Evolutionary conservation across 2,888 invertebrate genomes (phyloP).

Genomic region (Tetrapedia diversipes): DNA sequence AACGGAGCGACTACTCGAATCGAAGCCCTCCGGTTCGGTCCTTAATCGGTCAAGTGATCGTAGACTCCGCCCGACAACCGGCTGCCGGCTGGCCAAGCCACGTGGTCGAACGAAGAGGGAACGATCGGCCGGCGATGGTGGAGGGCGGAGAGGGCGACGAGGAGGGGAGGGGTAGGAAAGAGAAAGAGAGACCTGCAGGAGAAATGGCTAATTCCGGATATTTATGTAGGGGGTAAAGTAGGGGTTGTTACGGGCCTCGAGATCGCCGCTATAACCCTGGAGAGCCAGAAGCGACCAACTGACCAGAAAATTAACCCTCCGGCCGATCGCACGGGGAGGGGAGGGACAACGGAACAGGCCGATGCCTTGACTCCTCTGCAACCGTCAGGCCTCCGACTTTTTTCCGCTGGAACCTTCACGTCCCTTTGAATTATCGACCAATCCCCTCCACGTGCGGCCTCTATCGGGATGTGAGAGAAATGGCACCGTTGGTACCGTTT

Average conservation of each 20-base stretch:
- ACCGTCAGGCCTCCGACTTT: conserved; percentile 58
- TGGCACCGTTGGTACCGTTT: too few relatives aligned
- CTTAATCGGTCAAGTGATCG: conserved; percentile 83
- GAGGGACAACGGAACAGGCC: conserved; percentile 69
- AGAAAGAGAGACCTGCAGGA: conserved; percentile 72
- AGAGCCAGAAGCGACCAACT: conserved; percentile 83
- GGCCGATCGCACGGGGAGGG: conserved; percentile 79
- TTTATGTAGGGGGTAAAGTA: conserved; percentile 83
- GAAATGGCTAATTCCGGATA: conserved; percentile 83
- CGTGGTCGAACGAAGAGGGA: conserved; percentile 38
- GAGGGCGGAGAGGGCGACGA: conserved; percentile 20
- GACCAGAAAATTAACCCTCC: conserved; percentile 83
- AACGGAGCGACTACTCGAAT: conserved; percentile 79
- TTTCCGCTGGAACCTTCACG: conserved; percentile 24
- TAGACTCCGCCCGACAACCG: conserved; percentile 74
- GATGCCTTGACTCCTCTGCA: conserved; percentile 66
- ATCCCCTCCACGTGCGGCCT: background rate
- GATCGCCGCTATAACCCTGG: conserved; percentile 82
- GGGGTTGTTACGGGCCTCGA: conserved; percentile 81
- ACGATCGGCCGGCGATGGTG: conserved; percentile 33
- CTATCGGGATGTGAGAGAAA: too few relatives aligned
- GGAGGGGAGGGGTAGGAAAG: conserved; percentile 38
- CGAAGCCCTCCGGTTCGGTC: conserved; percentile 76
- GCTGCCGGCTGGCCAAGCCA: conserved; percentile 43
- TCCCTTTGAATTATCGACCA: conserved; percentile 51